Conservation (phyloP, 2,888 invertebrate species). For the Euzophera pinguis region DNA sequence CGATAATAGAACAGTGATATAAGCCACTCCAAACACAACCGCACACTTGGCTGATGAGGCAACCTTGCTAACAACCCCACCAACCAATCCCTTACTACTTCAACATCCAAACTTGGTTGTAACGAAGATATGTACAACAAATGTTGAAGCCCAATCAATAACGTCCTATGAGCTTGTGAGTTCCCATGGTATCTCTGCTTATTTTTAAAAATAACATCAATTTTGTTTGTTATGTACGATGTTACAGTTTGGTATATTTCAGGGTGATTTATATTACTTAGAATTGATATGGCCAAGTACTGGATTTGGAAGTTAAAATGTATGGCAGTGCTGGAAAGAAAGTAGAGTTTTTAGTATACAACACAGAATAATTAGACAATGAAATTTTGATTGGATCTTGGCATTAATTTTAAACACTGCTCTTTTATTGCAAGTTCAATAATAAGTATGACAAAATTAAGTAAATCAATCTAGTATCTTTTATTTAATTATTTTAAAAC, state of each 20-base stretch:
- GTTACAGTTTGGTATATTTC: slow-evolving; percentile 39
- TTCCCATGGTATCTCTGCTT: slow-evolving; percentile 67
- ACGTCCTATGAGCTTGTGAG: slow-evolving; percentile 54
- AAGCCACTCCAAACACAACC: slow-evolving; percentile 63
- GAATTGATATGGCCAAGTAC: slow-evolving; percentile 36
- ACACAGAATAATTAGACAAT: background rate
- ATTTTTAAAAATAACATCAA: slow-evolving; percentile 49
- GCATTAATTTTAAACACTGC: no score
- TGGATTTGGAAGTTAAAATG: slow-evolving; percentile 57
- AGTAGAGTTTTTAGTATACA: background rate
- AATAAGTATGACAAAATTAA: no score
- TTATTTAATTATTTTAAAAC: slow-evolving; percentile 18
- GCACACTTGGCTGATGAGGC: slow-evolving; percentile 64
- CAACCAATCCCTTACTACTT: slow-evolving; percentile 38
- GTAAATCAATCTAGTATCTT: no score
- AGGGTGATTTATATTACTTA: slow-evolving; percentile 42
- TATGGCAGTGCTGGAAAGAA: slow-evolving; percentile 42
- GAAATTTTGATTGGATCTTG: no score
- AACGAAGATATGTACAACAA: slow-evolving; percentile 44
- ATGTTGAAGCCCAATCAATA: slow-evolving; percentile 55
- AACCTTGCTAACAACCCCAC: slow-evolving; percentile 50
- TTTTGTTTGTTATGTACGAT: slow-evolving; percentile 44
- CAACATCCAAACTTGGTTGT: slow-evolving; percentile 29
- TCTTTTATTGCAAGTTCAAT: no score
- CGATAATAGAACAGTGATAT: slow-evolving; percentile 51